These are phyloP conservation scores for Spatula versicolor DNA, from an alignment of 2,797 vertebrate genomes.

Conservation along the genomic window DNA sequence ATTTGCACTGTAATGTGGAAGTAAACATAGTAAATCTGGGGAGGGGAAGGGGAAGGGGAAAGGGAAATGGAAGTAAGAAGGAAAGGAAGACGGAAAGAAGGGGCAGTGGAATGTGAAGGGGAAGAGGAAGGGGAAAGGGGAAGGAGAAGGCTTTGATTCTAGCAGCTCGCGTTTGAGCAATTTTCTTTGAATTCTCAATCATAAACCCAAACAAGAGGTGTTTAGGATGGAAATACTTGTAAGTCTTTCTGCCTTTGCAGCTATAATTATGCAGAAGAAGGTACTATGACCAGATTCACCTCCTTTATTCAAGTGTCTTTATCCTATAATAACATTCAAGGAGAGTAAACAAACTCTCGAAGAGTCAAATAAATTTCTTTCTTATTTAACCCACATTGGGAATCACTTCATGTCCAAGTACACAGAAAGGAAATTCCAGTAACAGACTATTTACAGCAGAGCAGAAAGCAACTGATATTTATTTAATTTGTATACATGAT, in stretches of 20 bases:
- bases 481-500: neutral
- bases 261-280: neutral
- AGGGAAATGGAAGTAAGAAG: neutral
- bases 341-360: conserved; percentile 11
- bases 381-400: neutral
- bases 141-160: neutral
- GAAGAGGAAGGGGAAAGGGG: neutral
- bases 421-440: neutral
- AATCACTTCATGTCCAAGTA: neutral
- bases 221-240: conserved; percentile 27
- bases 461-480: neutral
- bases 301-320: conserved; percentile 39
- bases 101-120: no score
- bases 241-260: neutral
- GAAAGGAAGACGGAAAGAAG: no score
- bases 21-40: neutral
- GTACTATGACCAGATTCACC: neutral
- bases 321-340: neutral
- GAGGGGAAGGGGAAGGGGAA: no score
- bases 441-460: neutral
- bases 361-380: neutral
- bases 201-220: neutral
- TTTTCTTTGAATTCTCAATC: neutral
- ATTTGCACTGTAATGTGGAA: neutral
- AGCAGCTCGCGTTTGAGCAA: neutral